Base-by-base conservation (phyloP, 2,888 invertebrate genomes). In the Geotrupes spiniger region DNA sequence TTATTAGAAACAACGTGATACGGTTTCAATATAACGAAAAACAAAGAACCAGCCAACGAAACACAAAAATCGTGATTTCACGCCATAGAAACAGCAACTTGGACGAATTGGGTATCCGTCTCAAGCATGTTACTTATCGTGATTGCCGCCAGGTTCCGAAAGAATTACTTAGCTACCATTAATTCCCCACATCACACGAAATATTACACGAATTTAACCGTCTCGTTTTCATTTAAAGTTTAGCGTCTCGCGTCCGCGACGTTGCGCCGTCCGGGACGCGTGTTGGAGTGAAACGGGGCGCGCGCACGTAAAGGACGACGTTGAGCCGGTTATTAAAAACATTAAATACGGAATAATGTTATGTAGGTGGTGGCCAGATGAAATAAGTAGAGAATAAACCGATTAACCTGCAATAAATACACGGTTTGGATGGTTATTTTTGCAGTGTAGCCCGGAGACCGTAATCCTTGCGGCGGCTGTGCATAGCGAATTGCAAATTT, bases 111-210 rank as follows among this genome's bases (percentile, higher is more conserved):
- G 59, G 57, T 60, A 63, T 63, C 60, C 59, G 54, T 49, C 59
- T 60, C n/a, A n/a, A n/a, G n/a, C n/a, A 14, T 14, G 11, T 8
- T 33, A 12, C 33, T 33, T 40, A 21, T 61, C 64, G 64, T 65
- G 65, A 65, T 61, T 48, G 64, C 65, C 63, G 46, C 49, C 53
- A 60, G 65, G 59, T 53, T 49, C 49, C 55, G 51, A 55, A 63
- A 61, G 62, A 62, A 63, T 60, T 56, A 59, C 59, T 61, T 58
- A 52, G 63, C 63, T 64, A 64, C 64, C 60, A 63, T 64, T 62
- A 63, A 63, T 63, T 58, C 60, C 57, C 54, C 50, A 59, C 59
- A 56, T 58, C 61, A 59, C 52, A 59, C 59, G 54, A 62, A 62
- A 21, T 21, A 21, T 21, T 21, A 62, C 62, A 62, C 56, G 52